phyloP scores from a whole-genome alignment of 2,888 invertebrate species.

The Agrenia bidenticulata region DNA sequence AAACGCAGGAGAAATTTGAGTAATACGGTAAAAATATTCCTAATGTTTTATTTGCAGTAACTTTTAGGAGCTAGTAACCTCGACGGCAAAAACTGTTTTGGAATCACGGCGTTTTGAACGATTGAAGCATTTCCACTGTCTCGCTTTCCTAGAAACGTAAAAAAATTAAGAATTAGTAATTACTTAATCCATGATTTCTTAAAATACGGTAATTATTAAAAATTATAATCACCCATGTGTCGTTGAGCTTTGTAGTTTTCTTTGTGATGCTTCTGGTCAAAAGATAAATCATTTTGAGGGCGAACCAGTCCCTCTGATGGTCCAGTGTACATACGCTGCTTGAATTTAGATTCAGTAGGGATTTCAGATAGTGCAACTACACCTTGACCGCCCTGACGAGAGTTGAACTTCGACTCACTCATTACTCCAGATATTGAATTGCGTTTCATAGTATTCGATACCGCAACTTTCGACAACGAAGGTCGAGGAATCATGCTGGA shows the following conservation, averaged over 20 bases:
- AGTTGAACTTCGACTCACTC: neutral
- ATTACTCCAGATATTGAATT: slow-evolving; percentile 4
- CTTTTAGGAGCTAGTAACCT: slow-evolving; percentile 29
- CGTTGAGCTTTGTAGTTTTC: slow-evolving; percentile 31
- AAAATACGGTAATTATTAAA: neutral
- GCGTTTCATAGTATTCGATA: neutral
- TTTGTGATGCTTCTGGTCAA: slow-evolving; percentile 12
- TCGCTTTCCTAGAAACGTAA: slow-evolving; percentile 31
- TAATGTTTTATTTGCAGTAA: slow-evolving; percentile 14
- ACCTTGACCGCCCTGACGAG: slow-evolving; percentile 19
- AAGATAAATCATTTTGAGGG: slow-evolving; percentile 18
- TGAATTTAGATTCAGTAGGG: slow-evolving; percentile 13
- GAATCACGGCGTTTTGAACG: slow-evolving; percentile 25
- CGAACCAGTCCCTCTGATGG: slow-evolving; percentile 19
- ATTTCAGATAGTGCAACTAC: neutral
- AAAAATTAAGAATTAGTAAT: neutral
- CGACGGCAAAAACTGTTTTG: slow-evolving; percentile 28
- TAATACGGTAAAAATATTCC: too few relatives aligned
- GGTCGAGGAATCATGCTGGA: slow-evolving; percentile 8
- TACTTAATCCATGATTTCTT: too few relatives aligned
- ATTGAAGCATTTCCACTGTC: slow-evolving; percentile 38
- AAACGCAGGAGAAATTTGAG: too few relatives aligned
- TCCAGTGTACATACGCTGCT: slow-evolving; percentile 23
- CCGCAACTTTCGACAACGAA: neutral
- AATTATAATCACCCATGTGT: slow-evolving; percentile 27